Conservation (phyloP, 92 coral and sea anemone species). For the Scolanthus callimorphus region DNA sequence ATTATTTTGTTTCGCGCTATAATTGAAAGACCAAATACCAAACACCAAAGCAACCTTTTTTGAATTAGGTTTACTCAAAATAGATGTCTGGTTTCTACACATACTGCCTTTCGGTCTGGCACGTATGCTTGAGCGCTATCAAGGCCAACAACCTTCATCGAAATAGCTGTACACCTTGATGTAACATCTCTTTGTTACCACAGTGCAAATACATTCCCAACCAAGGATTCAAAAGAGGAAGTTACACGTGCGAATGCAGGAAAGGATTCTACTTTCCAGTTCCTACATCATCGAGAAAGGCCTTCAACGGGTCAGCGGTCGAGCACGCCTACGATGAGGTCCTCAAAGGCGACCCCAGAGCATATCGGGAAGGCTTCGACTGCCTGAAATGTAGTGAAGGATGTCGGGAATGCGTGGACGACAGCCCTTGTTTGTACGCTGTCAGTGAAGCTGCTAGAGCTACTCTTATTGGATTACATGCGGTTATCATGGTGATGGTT, state of each 20-base stretch:
- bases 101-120: no score
- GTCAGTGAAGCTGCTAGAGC: constrained; percentile 25
- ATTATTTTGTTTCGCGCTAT: no score
- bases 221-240: constrained; percentile 75
- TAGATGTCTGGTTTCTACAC: no score
- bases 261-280: constrained; percentile 74
- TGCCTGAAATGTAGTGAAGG: constrained; percentile 83
- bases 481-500: constrained; percentile 36
- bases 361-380: constrained; percentile 49
- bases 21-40: no score
- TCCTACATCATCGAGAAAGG: constrained; percentile 31
- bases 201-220: constrained; percentile 64
- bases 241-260: constrained; percentile 79
- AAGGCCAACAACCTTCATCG: no score
- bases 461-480: constrained; percentile 40
- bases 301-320: constrained; percentile 63
- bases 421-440: constrained; percentile 70
- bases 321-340: constrained; percentile 49
- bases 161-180: no score
- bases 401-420: constrained; percentile 73
- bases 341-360: constrained; percentile 30
- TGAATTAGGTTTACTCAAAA: no score
- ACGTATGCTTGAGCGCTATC: no score
- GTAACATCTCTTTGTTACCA: no score
- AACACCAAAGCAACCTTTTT: no score